Conservation (phyloP, 1,140 invertebrate genomes). For the Formica selysi region DNA sequence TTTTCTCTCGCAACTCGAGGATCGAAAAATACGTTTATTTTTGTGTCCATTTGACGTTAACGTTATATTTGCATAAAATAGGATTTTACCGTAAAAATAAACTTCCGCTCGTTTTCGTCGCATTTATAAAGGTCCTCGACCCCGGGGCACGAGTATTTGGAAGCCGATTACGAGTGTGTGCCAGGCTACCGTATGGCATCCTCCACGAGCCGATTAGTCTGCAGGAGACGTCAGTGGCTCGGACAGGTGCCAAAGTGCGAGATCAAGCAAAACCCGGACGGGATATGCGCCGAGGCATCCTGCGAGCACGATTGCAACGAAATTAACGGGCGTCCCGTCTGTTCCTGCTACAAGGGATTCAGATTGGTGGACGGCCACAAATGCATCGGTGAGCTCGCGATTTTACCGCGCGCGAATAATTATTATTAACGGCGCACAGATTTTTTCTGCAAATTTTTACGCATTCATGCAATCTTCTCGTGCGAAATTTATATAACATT, state of each 20-base stretch:
- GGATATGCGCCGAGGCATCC: constrained; percentile 77
- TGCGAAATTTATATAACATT: not conserved
- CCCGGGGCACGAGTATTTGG: constrained; percentile 83
- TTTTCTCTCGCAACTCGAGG: not conserved
- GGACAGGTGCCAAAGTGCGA: constrained; percentile 83
- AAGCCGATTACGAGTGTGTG: constrained; percentile 85
- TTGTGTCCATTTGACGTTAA: not conserved
- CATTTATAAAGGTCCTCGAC: constrained; percentile 80
- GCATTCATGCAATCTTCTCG: not conserved
- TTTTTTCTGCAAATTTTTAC: not conserved
- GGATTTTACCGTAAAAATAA: constrained; percentile 48
- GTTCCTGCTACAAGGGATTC: constrained; percentile 86
- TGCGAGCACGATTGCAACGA: constrained; percentile 86
- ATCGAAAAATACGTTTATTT: constrained; percentile 3
- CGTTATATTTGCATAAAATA: not conserved
- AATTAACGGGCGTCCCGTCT: constrained; percentile 83
- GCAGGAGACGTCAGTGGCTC: constrained; percentile 83
- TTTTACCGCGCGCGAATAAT: not conserved
- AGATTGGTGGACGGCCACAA: constrained; percentile 78
- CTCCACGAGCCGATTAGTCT: constrained; percentile 79
- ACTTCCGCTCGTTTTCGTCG: not conserved
- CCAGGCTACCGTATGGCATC: constrained; percentile 79
- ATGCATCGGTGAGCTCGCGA: constrained; percentile 82
- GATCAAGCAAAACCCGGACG: constrained; percentile 76
- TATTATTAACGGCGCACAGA: not conserved